phyloP scores from a whole-genome alignment of 2,888 invertebrate species.

The Parnassius orleans region DNA sequence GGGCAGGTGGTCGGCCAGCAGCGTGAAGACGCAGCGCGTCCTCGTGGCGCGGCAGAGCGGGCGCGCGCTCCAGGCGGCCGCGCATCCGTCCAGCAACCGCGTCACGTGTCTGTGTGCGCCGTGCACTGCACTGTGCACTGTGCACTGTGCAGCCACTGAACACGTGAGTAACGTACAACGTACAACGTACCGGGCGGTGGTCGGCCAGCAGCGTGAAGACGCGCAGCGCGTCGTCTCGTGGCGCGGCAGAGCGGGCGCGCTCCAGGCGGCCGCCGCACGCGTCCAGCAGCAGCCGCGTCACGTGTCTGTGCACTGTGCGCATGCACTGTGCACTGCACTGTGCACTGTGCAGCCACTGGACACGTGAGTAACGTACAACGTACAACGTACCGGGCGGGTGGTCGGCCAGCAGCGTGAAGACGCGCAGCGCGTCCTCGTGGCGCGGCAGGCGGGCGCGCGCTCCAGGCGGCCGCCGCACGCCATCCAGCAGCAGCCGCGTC shows the following conservation, averaged over 20 bases:
- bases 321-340: not conserved
- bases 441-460: conserved; percentile 65
- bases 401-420: conserved; percentile 84
- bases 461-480: conserved; percentile 82
- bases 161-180: no score
- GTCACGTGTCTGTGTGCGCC: no score
- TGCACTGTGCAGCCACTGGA: not conserved
- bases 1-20: no score
- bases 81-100: conserved; percentile 85
- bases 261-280: conserved; percentile 82
- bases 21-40: no score
- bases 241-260: conserved; percentile 46
- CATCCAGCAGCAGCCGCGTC: conserved; percentile 80
- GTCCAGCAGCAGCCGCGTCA: conserved; percentile 84
- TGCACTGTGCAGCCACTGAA: no score
- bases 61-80: conserved; percentile 77
- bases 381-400: conserved; percentile 73
- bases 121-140: not conserved
- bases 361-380: not conserved
- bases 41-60: conserved; percentile 31
- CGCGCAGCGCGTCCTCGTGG: conserved; percentile 86
- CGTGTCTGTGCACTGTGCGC: no score
- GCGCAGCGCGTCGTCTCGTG: no score
- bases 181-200: no score
- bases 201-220: no score